phyloP scores from a whole-genome alignment of 2,888 invertebrate genomes.

The Limulus polyphemus region DNA sequence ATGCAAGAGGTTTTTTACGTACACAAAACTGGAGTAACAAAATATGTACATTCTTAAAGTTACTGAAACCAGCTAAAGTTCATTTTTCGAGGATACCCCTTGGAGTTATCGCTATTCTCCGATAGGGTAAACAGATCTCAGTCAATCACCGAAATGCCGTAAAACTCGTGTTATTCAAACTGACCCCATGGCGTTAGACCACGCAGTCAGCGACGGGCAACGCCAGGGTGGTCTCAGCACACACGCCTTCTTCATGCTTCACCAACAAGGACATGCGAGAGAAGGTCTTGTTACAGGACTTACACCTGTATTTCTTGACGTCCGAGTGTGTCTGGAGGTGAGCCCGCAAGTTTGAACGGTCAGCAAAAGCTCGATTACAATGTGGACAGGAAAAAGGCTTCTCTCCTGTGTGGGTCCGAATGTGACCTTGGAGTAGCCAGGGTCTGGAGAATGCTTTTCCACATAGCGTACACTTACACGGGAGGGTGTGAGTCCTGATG shows the following conservation, averaged over 20 bases:
- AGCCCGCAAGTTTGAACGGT: slow-evolving; percentile 87
- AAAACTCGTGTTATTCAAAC: too few species aligned
- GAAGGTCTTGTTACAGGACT: slow-evolving; percentile 85
- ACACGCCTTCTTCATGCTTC: slow-evolving; percentile 83
- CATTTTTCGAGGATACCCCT: too few species aligned
- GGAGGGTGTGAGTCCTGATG: slow-evolving; percentile 91
- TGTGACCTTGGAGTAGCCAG: slow-evolving; percentile 94
- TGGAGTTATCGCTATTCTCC: too few species aligned
- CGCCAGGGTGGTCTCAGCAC: slow-evolving; percentile 33
- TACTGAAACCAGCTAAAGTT: too few species aligned
- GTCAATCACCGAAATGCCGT: too few species aligned
- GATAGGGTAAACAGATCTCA: too few species aligned
- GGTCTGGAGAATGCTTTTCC: slow-evolving; percentile 95
- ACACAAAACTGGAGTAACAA: too few species aligned
- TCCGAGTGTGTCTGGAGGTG: slow-evolving; percentile 96
- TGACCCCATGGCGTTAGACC: too few species aligned
- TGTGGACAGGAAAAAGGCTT: slow-evolving; percentile 93
- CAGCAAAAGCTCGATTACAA: slow-evolving; percentile 91
- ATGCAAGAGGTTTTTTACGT: too few species aligned
- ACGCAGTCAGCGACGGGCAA: too few species aligned
- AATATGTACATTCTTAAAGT: too few species aligned
- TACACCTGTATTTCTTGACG: slow-evolving; percentile 91
- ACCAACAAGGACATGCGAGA: slow-evolving; percentile 88
- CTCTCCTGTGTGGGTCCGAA: slow-evolving; percentile 93
- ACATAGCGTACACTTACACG: slow-evolving; percentile 90